Evolutionary conservation across 2,888 invertebrate genomes (phyloP).

Genomic region (Calameuta idolon): DNA sequence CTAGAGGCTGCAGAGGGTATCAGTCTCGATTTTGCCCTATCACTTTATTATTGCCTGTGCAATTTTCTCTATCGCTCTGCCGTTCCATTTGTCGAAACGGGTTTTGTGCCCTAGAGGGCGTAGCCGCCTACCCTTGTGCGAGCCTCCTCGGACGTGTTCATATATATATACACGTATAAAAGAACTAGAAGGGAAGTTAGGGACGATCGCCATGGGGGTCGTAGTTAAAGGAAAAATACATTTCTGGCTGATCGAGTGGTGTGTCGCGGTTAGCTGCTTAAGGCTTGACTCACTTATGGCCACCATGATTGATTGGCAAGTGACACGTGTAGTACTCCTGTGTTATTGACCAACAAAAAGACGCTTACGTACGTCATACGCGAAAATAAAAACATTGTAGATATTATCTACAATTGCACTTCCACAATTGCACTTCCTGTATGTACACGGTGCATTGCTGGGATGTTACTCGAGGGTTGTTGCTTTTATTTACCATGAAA

Average conservation of each 20-base stretch:
- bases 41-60: slow-evolving; percentile 38
- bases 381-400: not conserved
- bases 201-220: not conserved
- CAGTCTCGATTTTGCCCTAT: slow-evolving; percentile 45
- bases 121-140: slow-evolving; percentile 8
- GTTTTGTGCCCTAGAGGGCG: slow-evolving; percentile 39
- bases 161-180: not conserved
- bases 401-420: not conserved
- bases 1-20: not conserved
- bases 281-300: not conserved
- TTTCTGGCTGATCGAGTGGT: not conserved
- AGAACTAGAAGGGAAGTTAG: not conserved
- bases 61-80: slow-evolving; percentile 55
- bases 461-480: not conserved
- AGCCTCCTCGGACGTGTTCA: not conserved
- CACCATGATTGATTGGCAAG: not conserved
- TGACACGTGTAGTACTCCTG: not conserved
- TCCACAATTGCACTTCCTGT: not conserved
- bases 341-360: not conserved
- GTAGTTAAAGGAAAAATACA: not conserved
- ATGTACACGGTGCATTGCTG: not conserved
- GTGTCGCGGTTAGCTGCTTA: not conserved
- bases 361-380: not conserved
- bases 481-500: not conserved
- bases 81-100: slow-evolving; percentile 55